Conservation (phyloP, 2,113 vertebrate species). For the Craseonycteris thonglongyai region DNA sequence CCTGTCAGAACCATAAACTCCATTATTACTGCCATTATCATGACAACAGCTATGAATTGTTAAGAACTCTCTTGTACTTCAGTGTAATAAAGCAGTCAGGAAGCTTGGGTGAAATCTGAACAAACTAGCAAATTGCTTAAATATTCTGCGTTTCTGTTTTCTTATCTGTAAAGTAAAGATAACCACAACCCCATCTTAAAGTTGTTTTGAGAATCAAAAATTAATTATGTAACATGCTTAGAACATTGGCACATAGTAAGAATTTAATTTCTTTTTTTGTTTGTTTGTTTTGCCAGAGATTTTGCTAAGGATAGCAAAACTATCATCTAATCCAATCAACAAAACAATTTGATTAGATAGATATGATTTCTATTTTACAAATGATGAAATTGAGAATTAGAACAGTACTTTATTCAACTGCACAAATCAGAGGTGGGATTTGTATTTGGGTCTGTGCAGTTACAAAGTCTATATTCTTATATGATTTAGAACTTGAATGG, state of each 20-base stretch:
- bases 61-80: not conserved
- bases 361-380: not conserved
- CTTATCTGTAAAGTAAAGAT: not conserved
- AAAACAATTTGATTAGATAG: not conserved
- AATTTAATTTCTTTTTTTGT: not conserved
- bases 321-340: not conserved
- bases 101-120: not conserved
- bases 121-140: not conserved
- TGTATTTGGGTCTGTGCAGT: not conserved
- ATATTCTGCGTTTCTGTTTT: not conserved
- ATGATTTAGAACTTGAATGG: not conserved
- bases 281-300: not conserved
- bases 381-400: not conserved
- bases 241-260: not conserved
- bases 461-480: not conserved
- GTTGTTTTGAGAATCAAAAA: not conserved
- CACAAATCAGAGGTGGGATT: not conserved
- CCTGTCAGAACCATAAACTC: not conserved
- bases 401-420: not conserved
- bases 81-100: not conserved
- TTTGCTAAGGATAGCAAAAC: not conserved
- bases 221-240: not conserved
- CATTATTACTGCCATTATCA: not conserved
- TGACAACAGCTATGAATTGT: not conserved
- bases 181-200: not conserved